Evolutionary conservation across 2,113 vertebrate species (phyloP).

Genomic region (Hemicordylus capensis): DNA sequence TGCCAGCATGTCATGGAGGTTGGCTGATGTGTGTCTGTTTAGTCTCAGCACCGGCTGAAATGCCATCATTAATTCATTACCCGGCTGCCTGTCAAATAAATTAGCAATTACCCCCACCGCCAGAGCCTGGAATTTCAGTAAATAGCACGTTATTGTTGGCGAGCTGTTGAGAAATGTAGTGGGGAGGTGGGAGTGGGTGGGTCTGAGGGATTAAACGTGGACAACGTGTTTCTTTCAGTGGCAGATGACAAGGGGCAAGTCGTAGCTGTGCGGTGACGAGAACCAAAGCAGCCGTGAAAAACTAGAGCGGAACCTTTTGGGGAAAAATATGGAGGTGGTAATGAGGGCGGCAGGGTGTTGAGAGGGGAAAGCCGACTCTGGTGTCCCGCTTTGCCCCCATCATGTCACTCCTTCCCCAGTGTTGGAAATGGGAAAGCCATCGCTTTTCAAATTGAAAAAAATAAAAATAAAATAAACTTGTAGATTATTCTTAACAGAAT

Average conservation of each 20-base stretch:
- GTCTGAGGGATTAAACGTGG: constrained; percentile 77
- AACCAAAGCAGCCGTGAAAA: constrained; percentile 37
- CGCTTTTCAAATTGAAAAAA: too few relatives aligned
- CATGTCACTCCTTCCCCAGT: too few relatives aligned
- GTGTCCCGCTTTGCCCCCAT: constrained; percentile 80
- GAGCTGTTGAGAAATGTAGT: constrained; percentile 88
- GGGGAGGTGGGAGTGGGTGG: constrained; percentile 14
- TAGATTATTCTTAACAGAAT: too few relatives aligned
- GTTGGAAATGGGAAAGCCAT: too few relatives aligned
- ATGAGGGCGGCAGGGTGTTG: constrained; percentile 44
- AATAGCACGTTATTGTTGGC: constrained; percentile 91
- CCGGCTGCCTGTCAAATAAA: constrained; percentile 99
- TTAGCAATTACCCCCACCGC: constrained; percentile 94
- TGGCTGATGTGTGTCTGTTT: constrained; percentile 90
- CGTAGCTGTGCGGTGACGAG: constrained; percentile 80
- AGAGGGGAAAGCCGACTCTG: constrained; percentile 70
- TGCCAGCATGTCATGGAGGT: constrained; percentile 87
- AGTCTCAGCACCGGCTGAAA: constrained; percentile 96
- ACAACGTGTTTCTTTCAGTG: constrained; percentile 77
- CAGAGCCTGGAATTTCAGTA: constrained; percentile 91
- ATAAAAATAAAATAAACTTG: too few relatives aligned
- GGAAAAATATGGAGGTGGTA: neutral
- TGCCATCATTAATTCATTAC: constrained; percentile 99
- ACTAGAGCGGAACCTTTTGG: constrained; percentile 1
- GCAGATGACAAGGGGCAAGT: constrained; percentile 83